Evolutionary conservation across 1,140 invertebrate species (phyloP).

Genomic region (Danaus melanippus): DNA sequence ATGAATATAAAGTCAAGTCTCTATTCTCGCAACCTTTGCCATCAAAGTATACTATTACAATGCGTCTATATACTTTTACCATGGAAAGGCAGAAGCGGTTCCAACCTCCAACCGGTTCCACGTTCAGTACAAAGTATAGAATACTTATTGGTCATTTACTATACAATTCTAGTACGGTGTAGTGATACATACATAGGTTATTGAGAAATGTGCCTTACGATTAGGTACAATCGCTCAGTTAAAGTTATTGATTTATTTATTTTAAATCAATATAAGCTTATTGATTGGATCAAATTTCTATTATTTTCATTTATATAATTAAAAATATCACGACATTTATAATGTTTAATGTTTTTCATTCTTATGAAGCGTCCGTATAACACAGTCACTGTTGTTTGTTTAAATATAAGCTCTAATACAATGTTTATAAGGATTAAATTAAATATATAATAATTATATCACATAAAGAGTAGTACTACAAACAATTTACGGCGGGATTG

Average conservation of each 20-base stretch:
- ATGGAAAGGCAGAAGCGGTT: slow-evolving; percentile 48
- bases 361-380: no score
- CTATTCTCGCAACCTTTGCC: slow-evolving; percentile 17
- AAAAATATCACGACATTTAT: no score
- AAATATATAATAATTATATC: no score
- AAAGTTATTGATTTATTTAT: neutral
- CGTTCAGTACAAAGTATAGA: slow-evolving; percentile 27
- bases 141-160: slow-evolving; percentile 19
- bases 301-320: no score
- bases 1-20: no score
- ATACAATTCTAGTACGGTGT: slow-evolving; percentile 17
- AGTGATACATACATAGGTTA: slow-evolving; percentile 6
- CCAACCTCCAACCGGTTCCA: slow-evolving; percentile 34
- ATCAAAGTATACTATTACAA: slow-evolving; percentile 35
- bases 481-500: slow-evolving; percentile 6
- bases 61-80: slow-evolving; percentile 57
- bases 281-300: no score
- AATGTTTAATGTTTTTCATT: no score
- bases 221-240: neutral
- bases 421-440: no score
- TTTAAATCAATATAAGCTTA: no score
- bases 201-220: slow-evolving; percentile 1
- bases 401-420: no score
- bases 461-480: neutral
- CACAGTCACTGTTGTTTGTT: no score